A percentile compares a stretch with the other conserved stretches of the same genome.
Conservation (phyloP, 2,113 vertebrate genomes). For the Scalopus aquaticus region DNA sequence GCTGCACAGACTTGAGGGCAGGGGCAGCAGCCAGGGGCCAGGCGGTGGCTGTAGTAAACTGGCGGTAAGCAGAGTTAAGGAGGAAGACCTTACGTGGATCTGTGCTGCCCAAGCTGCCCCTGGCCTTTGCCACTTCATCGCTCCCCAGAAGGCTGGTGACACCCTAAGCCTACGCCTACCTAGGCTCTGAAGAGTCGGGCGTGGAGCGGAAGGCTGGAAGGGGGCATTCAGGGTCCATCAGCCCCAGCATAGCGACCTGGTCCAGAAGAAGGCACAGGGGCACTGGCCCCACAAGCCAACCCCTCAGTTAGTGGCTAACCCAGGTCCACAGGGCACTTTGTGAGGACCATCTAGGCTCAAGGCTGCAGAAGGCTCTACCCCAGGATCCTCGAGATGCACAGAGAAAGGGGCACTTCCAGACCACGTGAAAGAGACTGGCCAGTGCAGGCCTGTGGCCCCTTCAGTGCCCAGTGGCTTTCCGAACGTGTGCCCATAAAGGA, state of each 20-base stretch:
- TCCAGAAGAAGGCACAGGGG: not conserved
- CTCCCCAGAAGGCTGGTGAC: too few species aligned
- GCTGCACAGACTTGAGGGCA: not conserved
- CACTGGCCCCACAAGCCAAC: not conserved
- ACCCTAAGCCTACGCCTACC: not conserved
- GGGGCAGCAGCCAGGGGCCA: too few species aligned
- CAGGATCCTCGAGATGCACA: not conserved
- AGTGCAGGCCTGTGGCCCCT: not conserved
- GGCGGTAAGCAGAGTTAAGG: not conserved
- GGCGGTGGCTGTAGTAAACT: not conserved
- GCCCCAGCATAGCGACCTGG: not conserved
- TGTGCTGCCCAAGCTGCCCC: not conserved
- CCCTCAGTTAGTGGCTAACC: not conserved
- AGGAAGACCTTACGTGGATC: not conserved
- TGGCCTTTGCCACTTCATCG: not conserved
- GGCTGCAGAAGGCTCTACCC: not conserved
- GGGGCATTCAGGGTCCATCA: not conserved
- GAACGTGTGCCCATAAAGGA: not conserved
- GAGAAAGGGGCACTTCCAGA: not conserved
- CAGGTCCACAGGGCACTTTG: not conserved
- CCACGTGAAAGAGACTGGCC: not conserved
- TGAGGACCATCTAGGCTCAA: not conserved
- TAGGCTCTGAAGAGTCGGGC: accelerated
- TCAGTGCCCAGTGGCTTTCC: not conserved
- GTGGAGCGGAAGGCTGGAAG: not conserved